phyloP scores from a whole-genome alignment of 1,140 invertebrate genomes.

The Pinna nobilis region DNA sequence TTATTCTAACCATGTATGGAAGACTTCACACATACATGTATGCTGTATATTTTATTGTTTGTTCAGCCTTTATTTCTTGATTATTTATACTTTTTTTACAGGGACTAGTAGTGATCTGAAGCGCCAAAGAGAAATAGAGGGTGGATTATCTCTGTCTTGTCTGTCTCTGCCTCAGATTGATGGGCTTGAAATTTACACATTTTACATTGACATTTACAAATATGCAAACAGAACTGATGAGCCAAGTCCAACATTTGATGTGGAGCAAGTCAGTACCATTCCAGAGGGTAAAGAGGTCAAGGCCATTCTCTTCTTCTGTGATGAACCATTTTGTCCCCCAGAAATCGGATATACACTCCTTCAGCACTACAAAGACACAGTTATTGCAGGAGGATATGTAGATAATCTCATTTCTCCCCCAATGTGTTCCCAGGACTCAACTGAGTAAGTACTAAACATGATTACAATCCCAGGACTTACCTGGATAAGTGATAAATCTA shows the following conservation, averaged over 20 bases:
- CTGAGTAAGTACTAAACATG: no score
- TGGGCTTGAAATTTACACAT: slow-evolving; percentile 40
- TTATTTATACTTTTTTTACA: slow-evolving; percentile 23
- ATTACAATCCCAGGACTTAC: no score
- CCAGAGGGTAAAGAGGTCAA: slow-evolving; percentile 44
- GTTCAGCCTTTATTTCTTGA: neutral
- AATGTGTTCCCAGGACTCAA: no score
- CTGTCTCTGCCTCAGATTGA: slow-evolving; percentile 44
- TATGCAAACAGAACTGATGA: slow-evolving; percentile 26
- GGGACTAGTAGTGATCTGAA: slow-evolving; percentile 36
- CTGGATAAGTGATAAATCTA: no score
- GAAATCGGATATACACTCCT: slow-evolving; percentile 43
- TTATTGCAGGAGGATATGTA: slow-evolving; percentile 51
- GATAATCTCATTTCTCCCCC: slow-evolving; percentile 47
- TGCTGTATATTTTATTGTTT: neutral
- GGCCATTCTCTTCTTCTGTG: slow-evolving; percentile 46
- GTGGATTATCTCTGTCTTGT: slow-evolving; percentile 30
- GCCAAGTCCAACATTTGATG: slow-evolving; percentile 4
- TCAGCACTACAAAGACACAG: slow-evolving; percentile 38
- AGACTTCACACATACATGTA: neutral
- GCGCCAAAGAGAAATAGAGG: slow-evolving; percentile 39
- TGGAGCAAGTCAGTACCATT: slow-evolving; percentile 30
- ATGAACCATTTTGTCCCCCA: slow-evolving; percentile 47
- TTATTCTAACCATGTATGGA: neutral
- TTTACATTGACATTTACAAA: slow-evolving; percentile 36